Conservation (phyloP, 2,113 vertebrate genomes). For the Alethe castanea region DNA sequence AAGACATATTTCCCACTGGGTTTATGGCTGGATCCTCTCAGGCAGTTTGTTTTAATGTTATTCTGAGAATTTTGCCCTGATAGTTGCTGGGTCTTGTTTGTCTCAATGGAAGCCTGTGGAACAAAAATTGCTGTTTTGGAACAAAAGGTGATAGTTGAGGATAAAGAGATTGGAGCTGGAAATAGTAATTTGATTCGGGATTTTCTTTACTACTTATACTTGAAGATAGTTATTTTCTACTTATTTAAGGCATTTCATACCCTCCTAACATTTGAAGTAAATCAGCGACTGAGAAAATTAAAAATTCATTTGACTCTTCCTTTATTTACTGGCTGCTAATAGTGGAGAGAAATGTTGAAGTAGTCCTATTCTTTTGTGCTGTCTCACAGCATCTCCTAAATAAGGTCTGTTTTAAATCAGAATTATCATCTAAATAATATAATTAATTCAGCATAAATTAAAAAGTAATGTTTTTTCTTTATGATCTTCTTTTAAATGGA, state of each 20-base stretch:
- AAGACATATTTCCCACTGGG: background rate
- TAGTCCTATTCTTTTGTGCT: background rate
- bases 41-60: background rate
- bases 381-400: slow-evolving; percentile 1
- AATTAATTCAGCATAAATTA: slow-evolving; percentile 37
- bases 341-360: background rate
- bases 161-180: background rate
- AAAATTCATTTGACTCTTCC: background rate
- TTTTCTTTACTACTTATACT: background rate
- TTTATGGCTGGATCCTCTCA: background rate
- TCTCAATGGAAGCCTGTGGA: background rate
- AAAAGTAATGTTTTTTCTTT: slow-evolving; percentile 40
- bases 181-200: background rate
- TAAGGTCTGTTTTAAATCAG: background rate
- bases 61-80: background rate
- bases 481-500: slow-evolving; percentile 34
- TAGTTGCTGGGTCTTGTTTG: background rate
- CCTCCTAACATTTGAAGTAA: background rate
- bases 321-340: background rate
- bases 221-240: background rate
- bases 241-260: background rate
- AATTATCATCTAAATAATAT: slow-evolving; percentile 32
- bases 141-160: background rate
- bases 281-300: background rate
- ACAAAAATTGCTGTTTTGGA: background rate